Conservation (phyloP, 2,888 invertebrate species). For the Pemphredon lugubris region DNA sequence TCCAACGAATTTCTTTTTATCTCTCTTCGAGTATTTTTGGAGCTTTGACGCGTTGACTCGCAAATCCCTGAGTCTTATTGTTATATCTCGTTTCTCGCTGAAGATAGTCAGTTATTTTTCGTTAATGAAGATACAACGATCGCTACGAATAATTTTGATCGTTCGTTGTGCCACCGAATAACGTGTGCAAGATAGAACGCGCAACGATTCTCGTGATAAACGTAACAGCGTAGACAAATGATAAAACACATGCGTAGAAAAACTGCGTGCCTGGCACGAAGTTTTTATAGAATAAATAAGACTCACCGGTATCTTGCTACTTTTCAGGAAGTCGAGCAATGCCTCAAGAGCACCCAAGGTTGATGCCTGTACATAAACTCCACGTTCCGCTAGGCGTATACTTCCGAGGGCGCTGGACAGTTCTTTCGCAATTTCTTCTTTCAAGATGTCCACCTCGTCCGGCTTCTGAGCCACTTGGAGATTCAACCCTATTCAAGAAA, state of each 20-base stretch:
- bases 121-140: no score
- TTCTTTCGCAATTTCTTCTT: constrained; percentile 93
- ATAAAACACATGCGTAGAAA: no score
- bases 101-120: no score
- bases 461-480: constrained; percentile 94
- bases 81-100: no score
- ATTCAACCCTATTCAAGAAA: constrained; percentile 87
- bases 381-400: constrained; percentile 94
- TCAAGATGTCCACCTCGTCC: constrained; percentile 94
- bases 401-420: constrained; percentile 94
- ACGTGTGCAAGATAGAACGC: not conserved
- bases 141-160: no score
- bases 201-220: no score
- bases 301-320: constrained; percentile 96
- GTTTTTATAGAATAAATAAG: constrained; percentile 2
- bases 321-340: constrained; percentile 93
- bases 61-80: no score
- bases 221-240: no score
- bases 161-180: no score
- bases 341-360: constrained; percentile 99
- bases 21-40: no score
- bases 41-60: no score
- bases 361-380: constrained; percentile 99
- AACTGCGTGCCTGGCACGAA: not conserved
- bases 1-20: no score